Evolutionary conservation across 2,113 vertebrate genomes (phyloP), one percentile per base, ranked within the genome.

Genomic region (Tretioscincus oriximinensis): DNA sequence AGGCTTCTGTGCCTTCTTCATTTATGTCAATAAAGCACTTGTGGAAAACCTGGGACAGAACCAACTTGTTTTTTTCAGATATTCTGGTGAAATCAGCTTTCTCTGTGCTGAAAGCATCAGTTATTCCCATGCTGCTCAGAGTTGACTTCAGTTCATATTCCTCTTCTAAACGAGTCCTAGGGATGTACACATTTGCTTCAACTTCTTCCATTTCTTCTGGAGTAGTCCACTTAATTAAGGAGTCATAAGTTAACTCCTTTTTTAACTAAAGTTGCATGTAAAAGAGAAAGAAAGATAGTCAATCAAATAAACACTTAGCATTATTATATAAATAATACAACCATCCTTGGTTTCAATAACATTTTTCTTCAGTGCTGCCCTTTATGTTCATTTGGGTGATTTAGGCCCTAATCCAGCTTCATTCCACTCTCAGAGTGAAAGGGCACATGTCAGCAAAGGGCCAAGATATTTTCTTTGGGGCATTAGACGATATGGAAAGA

Each of bases 161-260:
- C 76, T 97, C 92, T 90, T 97, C 95, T 87, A 98, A 61, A 0
- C 92, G 97, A 91, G 97, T 97, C 20, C 90, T 93, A 24, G 97
- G 97, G 1, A 99, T 76, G 12, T 91, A 93, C 63, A 97, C 92
- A 5, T 92, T 85, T 16, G 96, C 85, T 22, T 96, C 91, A 0
- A 60, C 73, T 60, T 90, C 71, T 7, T 91, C 81, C 96, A 98
- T 94, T 28, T 79, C 93, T 71, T 95, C 91, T 14, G 94, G 86
- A 9, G 86, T 85, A n/a, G 93, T 97, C 97, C 97, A 98, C 9
- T 94, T 88, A 70, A 87, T 85, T 81, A 99, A 92, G 8, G 94
- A 96, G 28, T 96, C 95, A 61, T 92, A 95, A 14, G 94, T 97
- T 81, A 98, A 75, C 79, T 92, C 76, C 71, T 77, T 88, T 93